phyloP scores from a whole-genome alignment of 2,113 vertebrate genomes.

The Pionites leucogaster region DNA sequence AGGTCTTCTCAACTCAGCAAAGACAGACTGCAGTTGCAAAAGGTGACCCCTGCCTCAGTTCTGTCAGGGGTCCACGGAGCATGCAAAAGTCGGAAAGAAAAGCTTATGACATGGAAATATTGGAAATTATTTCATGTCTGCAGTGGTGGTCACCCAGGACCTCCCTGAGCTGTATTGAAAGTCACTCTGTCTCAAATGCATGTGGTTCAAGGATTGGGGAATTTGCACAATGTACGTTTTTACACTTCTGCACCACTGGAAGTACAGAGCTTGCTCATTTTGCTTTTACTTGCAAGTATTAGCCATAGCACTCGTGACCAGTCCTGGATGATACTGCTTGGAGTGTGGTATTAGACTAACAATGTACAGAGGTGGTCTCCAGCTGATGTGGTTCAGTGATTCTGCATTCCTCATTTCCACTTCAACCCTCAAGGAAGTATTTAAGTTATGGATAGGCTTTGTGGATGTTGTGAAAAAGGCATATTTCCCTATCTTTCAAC shows the following conservation, averaged over 20 bases:
- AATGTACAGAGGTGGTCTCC: neutral
- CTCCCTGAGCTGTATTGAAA: neutral
- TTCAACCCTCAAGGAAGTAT: neutral
- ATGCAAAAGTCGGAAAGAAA: neutral
- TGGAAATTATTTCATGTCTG: accelerated
- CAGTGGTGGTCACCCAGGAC: neutral
- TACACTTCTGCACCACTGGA: accelerated
- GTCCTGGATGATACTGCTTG: neutral
- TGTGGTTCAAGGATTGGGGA: neutral
- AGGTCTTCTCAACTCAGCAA: neutral
- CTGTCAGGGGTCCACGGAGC: too few relatives aligned
- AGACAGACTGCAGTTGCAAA: neutral
- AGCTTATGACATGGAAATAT: neutral
- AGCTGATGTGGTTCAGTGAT: neutral
- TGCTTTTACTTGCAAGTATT: neutral
- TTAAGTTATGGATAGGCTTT: neutral
- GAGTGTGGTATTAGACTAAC: neutral
- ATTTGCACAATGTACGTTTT: accelerated
- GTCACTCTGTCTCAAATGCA: neutral
- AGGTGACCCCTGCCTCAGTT: neutral
- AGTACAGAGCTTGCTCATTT: accelerated
- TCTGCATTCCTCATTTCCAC: neutral
- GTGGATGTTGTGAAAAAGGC: neutral
- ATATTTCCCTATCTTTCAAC: neutral
- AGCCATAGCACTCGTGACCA: neutral